A percentile compares a stretch with the other conserved stretches of the same genome.
Evolutionary conservation across 2,888 invertebrate species (phyloP).

Genomic region (Caenorhabditis wallacei): DNA sequence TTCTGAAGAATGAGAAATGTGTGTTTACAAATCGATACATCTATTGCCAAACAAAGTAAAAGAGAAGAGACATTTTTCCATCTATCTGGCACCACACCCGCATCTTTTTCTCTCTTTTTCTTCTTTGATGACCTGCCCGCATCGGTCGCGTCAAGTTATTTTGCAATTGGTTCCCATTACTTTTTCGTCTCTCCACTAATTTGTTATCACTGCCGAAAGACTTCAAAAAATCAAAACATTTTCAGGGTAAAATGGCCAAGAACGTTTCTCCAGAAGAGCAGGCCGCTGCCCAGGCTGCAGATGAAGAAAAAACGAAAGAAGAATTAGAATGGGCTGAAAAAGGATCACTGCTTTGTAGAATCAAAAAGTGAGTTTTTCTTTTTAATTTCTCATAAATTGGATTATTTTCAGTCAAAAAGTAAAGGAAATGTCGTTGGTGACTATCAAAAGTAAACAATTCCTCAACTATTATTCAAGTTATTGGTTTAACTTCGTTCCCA

Average conservation of each 20-base stretch:
- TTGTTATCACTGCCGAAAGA: conserved; percentile 1
- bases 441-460: conserved; percentile 65
- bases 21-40: conserved; percentile 33
- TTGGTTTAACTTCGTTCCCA: conserved; percentile 69
- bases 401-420: conserved; percentile 63
- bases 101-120: conserved; percentile 25
- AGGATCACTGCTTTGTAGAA: conserved; percentile 61
- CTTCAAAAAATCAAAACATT: neutral
- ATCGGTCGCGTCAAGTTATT: conserved; percentile 39
- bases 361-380: conserved; percentile 63
- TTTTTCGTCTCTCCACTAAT: neutral
- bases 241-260: conserved; percentile 57
- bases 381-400: neutral
- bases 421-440: conserved; percentile 59
- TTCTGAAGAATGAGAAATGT: conserved; percentile 10
- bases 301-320: conserved; percentile 61
- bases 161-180: conserved; percentile 38
- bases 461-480: conserved; percentile 70
- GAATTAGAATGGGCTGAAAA: conserved; percentile 71
- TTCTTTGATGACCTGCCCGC: conserved; percentile 25
- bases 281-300: conserved; percentile 59
- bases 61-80: conserved; percentile 34
- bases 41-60: conserved; percentile 25
- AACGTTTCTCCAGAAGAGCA: conserved; percentile 52
- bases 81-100: conserved; percentile 41